phyloP scores from a whole-genome alignment of 1,140 invertebrate genomes.

The Drosophila nebulosa region DNA sequence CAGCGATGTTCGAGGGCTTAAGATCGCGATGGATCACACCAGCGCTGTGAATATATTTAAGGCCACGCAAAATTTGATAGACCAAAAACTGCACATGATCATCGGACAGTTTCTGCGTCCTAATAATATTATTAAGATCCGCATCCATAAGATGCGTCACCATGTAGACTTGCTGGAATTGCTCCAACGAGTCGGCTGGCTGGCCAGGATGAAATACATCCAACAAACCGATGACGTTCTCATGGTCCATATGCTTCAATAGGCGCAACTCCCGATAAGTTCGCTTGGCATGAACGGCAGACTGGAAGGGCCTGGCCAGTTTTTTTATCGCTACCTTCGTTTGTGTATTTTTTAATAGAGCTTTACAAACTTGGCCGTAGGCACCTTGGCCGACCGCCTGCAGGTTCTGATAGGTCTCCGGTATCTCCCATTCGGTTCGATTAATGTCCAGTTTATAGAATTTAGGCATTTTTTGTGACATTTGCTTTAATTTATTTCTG shows the following conservation, averaged over 20 bases:
- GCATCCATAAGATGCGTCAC: slow-evolving; percentile 99
- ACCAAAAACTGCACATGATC: slow-evolving; percentile 99
- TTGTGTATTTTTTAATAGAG: slow-evolving; percentile 87
- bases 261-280: slow-evolving; percentile 98
- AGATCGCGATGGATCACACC: slow-evolving; percentile 99
- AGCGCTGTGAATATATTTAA: slow-evolving; percentile 99
- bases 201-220: slow-evolving; percentile 95
- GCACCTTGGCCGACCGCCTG: slow-evolving; percentile 97
- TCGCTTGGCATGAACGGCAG: slow-evolving; percentile 98
- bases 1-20: slow-evolving; percentile 99
- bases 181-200: slow-evolving; percentile 84
- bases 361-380: slow-evolving; percentile 92
- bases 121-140: slow-evolving; percentile 98
- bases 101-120: slow-evolving; percentile 97
- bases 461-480: slow-evolving; percentile 73
- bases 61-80: slow-evolving; percentile 98
- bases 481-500: slow-evolving; percentile 21
- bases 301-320: slow-evolving; percentile 97
- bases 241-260: slow-evolving; percentile 99
- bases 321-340: slow-evolving; percentile 99
- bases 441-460: slow-evolving; percentile 96
- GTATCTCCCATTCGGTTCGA: slow-evolving; percentile 98
- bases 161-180: slow-evolving; percentile 96
- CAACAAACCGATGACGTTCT: slow-evolving; percentile 97
- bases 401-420: slow-evolving; percentile 94